These are phyloP conservation scores for Molossus alvarezi DNA, from an alignment of 2,797 vertebrate species.

Conservation along the genomic window DNA sequence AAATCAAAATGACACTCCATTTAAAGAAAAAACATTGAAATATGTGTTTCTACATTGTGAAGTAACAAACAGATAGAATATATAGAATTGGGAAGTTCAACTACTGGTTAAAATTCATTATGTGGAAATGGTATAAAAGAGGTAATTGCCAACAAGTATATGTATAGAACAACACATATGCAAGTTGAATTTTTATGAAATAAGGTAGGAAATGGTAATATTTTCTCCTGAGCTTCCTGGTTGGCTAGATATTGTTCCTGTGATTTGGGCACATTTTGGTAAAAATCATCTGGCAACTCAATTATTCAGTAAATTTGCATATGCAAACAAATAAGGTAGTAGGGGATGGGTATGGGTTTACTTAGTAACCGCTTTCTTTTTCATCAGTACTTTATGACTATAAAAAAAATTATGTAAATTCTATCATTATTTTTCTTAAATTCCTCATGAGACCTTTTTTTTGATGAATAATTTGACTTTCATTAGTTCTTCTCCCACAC, in stretches of 20 bases:
- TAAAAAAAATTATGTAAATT: conserved; percentile 75
- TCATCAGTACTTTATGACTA: conserved; percentile 69
- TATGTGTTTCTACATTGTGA: neutral
- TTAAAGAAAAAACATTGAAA: neutral
- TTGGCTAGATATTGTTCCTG: conserved; percentile 38
- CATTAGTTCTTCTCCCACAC: neutral
- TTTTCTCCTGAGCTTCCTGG: neutral
- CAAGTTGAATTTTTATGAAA: conserved; percentile 15
- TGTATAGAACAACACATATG: neutral
- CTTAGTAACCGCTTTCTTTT: conserved; percentile 83
- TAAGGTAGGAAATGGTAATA: neutral
- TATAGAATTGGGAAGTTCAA: neutral
- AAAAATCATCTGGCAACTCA: conserved; percentile 36
- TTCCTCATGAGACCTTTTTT: conserved; percentile 46
- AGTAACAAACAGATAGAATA: neutral
- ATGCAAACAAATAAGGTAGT: conserved; percentile 16
- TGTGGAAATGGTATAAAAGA: neutral
- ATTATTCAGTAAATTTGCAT: conserved; percentile 31
- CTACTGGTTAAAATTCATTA: neutral
- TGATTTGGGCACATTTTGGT: neutral
- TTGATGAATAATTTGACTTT: conserved; percentile 20
- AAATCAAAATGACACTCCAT: neutral
- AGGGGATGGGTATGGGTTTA: neutral
- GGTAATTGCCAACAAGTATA: neutral
- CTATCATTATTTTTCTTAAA: conserved; percentile 56